Evolutionary conservation across 2,113 vertebrate genomes (phyloP), one percentile per base, ranked within the genome.

Genomic region (Tenrec ecaudatus): DNA sequence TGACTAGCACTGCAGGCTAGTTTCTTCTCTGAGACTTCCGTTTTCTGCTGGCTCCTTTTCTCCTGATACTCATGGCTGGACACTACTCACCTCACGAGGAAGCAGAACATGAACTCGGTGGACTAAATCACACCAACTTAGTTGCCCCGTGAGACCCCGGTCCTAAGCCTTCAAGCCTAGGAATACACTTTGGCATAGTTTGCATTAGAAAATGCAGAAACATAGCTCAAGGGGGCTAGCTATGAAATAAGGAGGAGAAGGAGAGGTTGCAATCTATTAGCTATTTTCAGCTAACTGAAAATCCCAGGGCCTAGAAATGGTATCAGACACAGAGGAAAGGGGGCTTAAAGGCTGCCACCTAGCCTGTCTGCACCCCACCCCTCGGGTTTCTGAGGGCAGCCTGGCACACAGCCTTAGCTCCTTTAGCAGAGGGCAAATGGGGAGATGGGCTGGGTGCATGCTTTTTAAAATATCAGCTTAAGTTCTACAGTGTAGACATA

Each of bases 151-250:
- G 68, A 68, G 68, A 69, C 31, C 27, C 31, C 16, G 31, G 68
- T 69, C 31, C 31, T 69, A 69, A 69, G 66, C 68, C 68, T n/a
- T n/a, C 31, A 69, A n/a, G n/a, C 31, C 31, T 69, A 69, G 29
- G n/a, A 69, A 17, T 15, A 3, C n/a, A 69, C n/a, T 69, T 27
- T 76, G 36, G 38, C 40, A 22, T 79, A 53, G 82, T 43, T 60
- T 86, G 57, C 29, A 25, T 75, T 78, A 66, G 0, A 11, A 43
- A 25, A 66, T 88, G 31, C 3, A 69, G 83, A 90, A 91, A 66
- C 40, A 57, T 47, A 89, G 77, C 60, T 90, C 79, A 94, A 1
- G 78, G 62, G 82, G 47, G 76, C 38, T 89, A 91, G 25, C 77
- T 82, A 38, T 16, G 27, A 75, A n/a, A 81, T 33, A 43, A 81